These are phyloP conservation scores for Spatula clypeata DNA, from an alignment of 2,797 vertebrate species.

Conservation along the genomic window DNA sequence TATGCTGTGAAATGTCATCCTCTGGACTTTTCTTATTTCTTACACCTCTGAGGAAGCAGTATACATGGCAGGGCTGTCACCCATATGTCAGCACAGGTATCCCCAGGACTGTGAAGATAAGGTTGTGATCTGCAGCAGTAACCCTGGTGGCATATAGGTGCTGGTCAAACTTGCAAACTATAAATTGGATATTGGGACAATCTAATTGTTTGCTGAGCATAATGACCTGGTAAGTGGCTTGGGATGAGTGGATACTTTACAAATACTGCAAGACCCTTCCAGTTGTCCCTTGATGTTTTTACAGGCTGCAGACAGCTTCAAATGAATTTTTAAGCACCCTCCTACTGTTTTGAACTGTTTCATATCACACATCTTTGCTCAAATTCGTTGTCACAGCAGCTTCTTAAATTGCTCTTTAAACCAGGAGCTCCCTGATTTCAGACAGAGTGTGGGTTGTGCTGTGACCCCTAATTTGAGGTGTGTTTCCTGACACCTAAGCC, in stretches of 20 bases:
- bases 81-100: not conserved
- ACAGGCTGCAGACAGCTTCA: not conserved
- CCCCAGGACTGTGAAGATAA: not conserved
- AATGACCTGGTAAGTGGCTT: not conserved
- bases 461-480: not conserved
- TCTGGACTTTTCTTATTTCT: not conserved
- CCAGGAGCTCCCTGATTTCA: not conserved
- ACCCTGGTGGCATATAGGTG: not conserved
- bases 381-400: no score
- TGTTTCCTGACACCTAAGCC: not conserved
- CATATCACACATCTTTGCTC: not conserved
- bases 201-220: not conserved
- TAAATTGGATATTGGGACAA: no score
- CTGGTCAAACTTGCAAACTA: not conserved
- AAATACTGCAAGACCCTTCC: not conserved
- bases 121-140: not conserved
- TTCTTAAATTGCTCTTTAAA: not conserved
- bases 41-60: fast-evolving
- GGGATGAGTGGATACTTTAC: not conserved
- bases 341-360: not conserved
- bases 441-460: not conserved
- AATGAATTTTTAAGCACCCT: not conserved
- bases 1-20: not conserved
- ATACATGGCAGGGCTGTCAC: not conserved
- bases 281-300: not conserved